A percentile compares a stretch with the other conserved stretches of the same genome.
Evolutionary conservation across 2,113 vertebrate species (phyloP).

Genomic region (Indicator indicator): DNA sequence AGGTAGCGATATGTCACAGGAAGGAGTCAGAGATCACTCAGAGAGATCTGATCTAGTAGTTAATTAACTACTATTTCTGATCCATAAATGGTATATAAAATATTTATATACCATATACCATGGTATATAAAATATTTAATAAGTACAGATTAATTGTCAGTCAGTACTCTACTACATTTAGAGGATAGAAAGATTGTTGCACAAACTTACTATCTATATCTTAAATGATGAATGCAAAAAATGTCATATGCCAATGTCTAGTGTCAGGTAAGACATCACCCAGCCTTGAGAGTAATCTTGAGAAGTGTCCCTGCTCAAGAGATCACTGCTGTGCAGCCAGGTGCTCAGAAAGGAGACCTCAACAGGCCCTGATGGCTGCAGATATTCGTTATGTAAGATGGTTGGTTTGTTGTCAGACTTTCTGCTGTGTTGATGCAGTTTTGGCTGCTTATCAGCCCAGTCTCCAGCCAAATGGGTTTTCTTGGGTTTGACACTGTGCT

Average conservation of each 20-base stretch:
- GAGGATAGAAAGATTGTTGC: neutral
- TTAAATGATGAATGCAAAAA: neutral
- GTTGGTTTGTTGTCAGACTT: neutral
- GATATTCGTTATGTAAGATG: neutral
- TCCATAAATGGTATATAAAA: neutral
- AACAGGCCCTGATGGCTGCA: neutral
- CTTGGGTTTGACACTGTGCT: neutral
- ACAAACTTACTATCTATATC: neutral
- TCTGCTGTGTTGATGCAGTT: neutral
- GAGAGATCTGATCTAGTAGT: neutral
- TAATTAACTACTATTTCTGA: neutral
- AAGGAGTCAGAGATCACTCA: neutral
- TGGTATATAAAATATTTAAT: neutral
- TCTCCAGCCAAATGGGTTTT: neutral
- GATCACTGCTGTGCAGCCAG: neutral
- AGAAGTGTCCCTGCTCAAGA: neutral
- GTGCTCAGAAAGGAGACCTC: neutral
- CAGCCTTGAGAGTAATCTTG: neutral
- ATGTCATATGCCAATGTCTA: no score
- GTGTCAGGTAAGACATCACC: neutral
- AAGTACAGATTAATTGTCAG: neutral
- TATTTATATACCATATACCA: no score
- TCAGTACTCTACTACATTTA: neutral
- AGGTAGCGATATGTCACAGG: rapidly evolving
- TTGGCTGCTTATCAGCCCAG: neutral